Percentiles rank a stretch among this genome's conserved stretches.
Conservation (phyloP, 2,888 invertebrate species). For the Watsonalla binaria region DNA sequence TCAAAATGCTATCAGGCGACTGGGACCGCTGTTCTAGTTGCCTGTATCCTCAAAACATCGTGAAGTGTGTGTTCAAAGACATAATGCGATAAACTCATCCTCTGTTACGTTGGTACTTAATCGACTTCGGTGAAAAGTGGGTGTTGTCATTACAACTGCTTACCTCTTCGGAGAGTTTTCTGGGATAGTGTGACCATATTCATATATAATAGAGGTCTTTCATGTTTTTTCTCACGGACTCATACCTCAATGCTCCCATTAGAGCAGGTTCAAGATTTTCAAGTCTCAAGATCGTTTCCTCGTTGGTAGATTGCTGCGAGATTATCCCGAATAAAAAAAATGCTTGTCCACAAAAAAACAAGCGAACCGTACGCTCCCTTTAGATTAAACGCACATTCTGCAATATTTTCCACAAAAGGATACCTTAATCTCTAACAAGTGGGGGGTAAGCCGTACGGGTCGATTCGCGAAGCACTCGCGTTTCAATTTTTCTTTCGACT, state of each 20-base stretch:
- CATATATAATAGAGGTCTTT: too few species aligned
- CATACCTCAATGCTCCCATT: not conserved
- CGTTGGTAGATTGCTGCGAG: slow-evolving; percentile 46
- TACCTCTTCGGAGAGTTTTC: too few species aligned
- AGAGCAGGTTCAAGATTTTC: slow-evolving; percentile 8
- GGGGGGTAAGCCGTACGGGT: slow-evolving; percentile 54
- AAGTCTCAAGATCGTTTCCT: slow-evolving; percentile 24
- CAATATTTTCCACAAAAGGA: slow-evolving; percentile 76
- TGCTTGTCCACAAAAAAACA: slow-evolving; percentile 53
- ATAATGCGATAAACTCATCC: too few species aligned
- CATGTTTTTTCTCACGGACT: not conserved
- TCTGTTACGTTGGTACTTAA: too few species aligned
- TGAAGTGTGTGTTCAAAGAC: too few species aligned
- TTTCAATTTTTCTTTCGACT: not conserved
- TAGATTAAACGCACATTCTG: slow-evolving; percentile 75
- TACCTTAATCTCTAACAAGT: slow-evolving; percentile 76
- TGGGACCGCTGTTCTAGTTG: too few species aligned
- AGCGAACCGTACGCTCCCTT: slow-evolving; percentile 52
- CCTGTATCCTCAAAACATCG: too few species aligned
- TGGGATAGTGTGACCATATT: too few species aligned
- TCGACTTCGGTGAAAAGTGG: too few species aligned
- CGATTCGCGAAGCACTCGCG: slow-evolving; percentile 48
- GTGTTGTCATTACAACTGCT: too few species aligned
- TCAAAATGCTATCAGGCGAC: too few species aligned
- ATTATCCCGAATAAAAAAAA: slow-evolving; percentile 53